These are phyloP conservation scores for Spodoptera frugiperda DNA, from an alignment of 1,140 invertebrate species.

Conservation along the genomic window DNA sequence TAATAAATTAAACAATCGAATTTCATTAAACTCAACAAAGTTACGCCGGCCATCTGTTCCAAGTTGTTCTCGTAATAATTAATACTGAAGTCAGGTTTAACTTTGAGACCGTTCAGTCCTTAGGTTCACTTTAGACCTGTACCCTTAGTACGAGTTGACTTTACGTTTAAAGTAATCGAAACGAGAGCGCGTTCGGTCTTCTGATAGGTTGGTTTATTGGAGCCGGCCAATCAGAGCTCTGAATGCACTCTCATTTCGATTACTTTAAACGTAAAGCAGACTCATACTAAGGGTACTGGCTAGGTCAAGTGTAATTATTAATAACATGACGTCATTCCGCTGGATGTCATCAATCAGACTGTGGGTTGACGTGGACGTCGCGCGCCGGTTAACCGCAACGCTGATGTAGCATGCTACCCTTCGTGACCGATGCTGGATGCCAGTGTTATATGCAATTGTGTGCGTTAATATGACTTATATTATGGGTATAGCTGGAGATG, in stretches of 20 bases:
- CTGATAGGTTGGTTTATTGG: too few relatives aligned
- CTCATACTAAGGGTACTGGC: too few relatives aligned
- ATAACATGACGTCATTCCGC: constrained; percentile 39
- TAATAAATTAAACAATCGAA: too few relatives aligned
- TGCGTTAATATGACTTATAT: constrained; percentile 35
- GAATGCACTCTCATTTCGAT: too few relatives aligned
- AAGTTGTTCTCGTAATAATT: constrained; percentile 27
- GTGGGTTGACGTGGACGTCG: constrained; percentile 65
- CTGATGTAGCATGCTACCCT: constrained; percentile 76
- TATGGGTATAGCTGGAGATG: neutral
- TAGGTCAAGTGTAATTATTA: constrained; percentile 37
- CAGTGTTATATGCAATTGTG: constrained; percentile 38
- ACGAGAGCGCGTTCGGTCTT: too few relatives aligned
- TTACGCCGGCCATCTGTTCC: constrained; percentile 2
- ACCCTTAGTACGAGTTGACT: too few relatives aligned
- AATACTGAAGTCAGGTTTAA: constrained; percentile 21
- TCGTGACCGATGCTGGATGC: constrained; percentile 58
- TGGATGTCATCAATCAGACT: constrained; percentile 48
- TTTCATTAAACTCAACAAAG: constrained; percentile 13
- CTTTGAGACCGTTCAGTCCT: neutral
- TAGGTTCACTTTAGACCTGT: constrained; percentile 24
- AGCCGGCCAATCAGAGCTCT: too few relatives aligned
- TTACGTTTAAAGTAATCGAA: too few relatives aligned
- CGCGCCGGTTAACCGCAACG: constrained; percentile 68
- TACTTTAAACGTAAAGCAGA: too few relatives aligned